phyloP scores from a whole-genome alignment of 2,797 vertebrate genomes.

The Pteronotus mesoamericanus region DNA sequence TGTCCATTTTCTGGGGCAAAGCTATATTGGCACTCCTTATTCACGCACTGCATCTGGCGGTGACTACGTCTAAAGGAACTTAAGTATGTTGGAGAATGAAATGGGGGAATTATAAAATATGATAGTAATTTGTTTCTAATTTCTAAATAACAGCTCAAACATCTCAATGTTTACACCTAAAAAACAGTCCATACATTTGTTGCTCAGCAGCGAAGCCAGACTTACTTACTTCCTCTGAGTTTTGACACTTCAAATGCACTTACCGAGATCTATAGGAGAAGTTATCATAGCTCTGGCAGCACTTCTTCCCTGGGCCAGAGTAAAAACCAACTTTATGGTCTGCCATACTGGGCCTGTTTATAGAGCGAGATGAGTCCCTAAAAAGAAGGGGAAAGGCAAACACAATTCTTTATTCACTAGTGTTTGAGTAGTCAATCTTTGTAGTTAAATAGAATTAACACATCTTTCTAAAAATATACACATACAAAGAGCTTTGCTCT shows the following conservation, averaged over 20 bases:
- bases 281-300: constrained; percentile 89
- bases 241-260: constrained; percentile 49
- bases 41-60: constrained; percentile 85
- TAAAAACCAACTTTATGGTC: constrained; percentile 88
- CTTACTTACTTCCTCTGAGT: neutral
- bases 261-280: constrained; percentile 90
- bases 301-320: constrained; percentile 85
- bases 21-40: constrained; percentile 90
- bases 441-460: constrained; percentile 32
- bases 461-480: neutral
- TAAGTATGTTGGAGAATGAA: neutral
- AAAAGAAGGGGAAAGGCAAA: constrained; percentile 59
- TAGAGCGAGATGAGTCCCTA: constrained; percentile 84
- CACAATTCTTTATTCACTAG: neutral
- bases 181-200: neutral
- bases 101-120: neutral
- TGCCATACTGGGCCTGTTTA: constrained; percentile 86
- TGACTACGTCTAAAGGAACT: constrained; percentile 86
- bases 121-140: neutral
- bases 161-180: neutral
- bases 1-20: constrained; percentile 82
- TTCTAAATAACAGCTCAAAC: constrained; percentile 1
- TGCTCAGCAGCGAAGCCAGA: neutral
- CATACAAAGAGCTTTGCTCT: neutral
- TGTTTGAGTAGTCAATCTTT: neutral